These are phyloP conservation scores for Miichthys miiuy DNA, from an alignment of 2,797 vertebrate genomes.

Conservation along the genomic window DNA sequence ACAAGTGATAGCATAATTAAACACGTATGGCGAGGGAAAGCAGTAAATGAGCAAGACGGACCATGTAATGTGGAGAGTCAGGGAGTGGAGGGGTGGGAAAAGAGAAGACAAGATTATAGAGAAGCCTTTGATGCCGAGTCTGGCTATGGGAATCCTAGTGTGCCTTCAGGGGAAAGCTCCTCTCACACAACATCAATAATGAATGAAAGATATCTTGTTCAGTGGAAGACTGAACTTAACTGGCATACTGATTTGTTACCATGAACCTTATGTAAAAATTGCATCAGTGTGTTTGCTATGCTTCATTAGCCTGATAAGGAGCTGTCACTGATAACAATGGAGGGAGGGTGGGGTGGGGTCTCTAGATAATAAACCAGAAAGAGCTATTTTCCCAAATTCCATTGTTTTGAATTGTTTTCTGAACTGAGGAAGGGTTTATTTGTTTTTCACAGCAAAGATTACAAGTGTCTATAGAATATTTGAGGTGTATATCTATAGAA, in stretches of 20 bases:
- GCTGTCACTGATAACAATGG: conserved; percentile 31
- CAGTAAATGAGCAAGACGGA: conserved; percentile 72
- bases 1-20: conserved; percentile 69
- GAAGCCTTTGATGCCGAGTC: conserved; percentile 83
- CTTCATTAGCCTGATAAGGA: conserved; percentile 70
- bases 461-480: background rate
- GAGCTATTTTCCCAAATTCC: background rate
- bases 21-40: conserved; percentile 37
- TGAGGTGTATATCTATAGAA: background rate
- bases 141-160: conserved; percentile 81
- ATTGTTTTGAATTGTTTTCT: background rate
- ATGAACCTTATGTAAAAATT: conserved; percentile 80
- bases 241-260: conserved; percentile 84
- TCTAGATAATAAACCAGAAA: conserved; percentile 18
- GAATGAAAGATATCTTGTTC: conserved; percentile 88
- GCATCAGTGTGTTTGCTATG: conserved; percentile 74
- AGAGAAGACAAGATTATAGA: conserved; percentile 82
- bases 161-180: conserved; percentile 82
- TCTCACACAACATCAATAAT: conserved; percentile 87
- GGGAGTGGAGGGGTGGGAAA: conserved; percentile 71
- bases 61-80: conserved; percentile 71
- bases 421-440: background rate
- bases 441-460: background rate
- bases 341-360: conserved; percentile 9
- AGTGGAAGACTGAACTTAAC: conserved; percentile 80